Evolutionary conservation across 2,888 invertebrate genomes (phyloP), one percentile per base, ranked within the genome.

Genomic region (Phortica magna): DNA sequence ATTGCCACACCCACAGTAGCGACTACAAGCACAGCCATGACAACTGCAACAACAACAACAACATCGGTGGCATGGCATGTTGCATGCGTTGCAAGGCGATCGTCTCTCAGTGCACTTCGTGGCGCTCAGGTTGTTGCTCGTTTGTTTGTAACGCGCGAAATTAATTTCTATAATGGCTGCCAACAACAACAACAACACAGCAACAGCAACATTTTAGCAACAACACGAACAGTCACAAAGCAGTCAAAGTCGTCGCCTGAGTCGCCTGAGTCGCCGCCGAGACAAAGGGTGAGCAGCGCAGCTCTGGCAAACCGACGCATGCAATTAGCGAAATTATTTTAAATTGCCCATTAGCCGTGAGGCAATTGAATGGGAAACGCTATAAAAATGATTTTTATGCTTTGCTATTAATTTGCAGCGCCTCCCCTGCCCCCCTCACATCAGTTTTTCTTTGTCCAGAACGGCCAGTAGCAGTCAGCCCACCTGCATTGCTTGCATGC

Each of bases 121-220:
- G 86, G 85, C 85, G 87, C 84, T 87, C 85, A 87, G 84, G 85
- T 86, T 86, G 85, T 87, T 86, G 85, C 85, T 86, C 85, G 85
- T 86, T 86, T 86, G 85, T 86, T 87, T 86, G 86, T 84, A 86
- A 86, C 86, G 85, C 70, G 70, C 70, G 81, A 86, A 86, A 86
- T 86, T 86, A 86, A 86, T 86, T 86, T 86, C 82, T 84, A 84
- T 86, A 86, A 86, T 86, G 88, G 85, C 85, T 83, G 85, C 85
- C 85, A 85, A 2, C 42, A 31, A 17, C 42, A 61, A 17, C 22
- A 22, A 22, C 61, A n/a, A n/a, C 17, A 12, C 12, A 61, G 7
- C 61, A 22, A 61, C 61, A 61, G 19, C 19, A 1, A 61, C n/a
- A n/a, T n/a, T n/a, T n/a, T n/a, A n/a, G n/a, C n/a, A n/a, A 7